These are phyloP conservation scores for Linnaemya tessellans DNA, from an alignment of 2,888 invertebrate species.

Conservation along the genomic window DNA sequence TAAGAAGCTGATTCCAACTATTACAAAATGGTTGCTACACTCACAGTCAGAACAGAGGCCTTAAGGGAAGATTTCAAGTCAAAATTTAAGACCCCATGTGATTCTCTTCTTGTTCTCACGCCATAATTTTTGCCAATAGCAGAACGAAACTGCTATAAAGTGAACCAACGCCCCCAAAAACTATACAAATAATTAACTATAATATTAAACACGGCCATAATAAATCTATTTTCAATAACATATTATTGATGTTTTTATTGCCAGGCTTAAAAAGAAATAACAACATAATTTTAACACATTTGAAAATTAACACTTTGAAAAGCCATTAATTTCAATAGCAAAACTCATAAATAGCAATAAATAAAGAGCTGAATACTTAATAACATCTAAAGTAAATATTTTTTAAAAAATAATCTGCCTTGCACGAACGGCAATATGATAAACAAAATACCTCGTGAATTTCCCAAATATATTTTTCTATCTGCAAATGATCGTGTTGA, in stretches of 20 bases:
- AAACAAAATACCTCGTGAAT: too few species aligned
- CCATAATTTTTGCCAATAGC: background rate
- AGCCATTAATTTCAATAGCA: background rate
- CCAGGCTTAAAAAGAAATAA: background rate
- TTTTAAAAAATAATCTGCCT: background rate
- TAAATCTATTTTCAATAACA: background rate
- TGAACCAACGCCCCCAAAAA: background rate
- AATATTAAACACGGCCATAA: background rate
- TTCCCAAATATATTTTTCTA: too few species aligned
- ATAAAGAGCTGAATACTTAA: too few species aligned
- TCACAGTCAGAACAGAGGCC: background rate
- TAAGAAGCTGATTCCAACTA: conserved; percentile 10
- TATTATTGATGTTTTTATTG: background rate
- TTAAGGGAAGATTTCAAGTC: conserved; percentile 3
- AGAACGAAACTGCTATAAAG: background rate
- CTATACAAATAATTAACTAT: background rate
- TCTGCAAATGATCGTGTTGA: too few species aligned
- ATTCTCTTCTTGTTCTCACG: background rate
- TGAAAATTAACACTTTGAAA: conserved; percentile 33
- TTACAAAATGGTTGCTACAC: background rate
- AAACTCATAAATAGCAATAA: background rate
- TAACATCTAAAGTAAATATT: conserved; percentile 1
- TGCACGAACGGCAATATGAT: too few species aligned
- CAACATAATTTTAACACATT: background rate
- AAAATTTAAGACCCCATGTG: background rate